phyloP scores from a whole-genome alignment of 2,888 invertebrate genomes.

The Mesoligia furuncula region DNA sequence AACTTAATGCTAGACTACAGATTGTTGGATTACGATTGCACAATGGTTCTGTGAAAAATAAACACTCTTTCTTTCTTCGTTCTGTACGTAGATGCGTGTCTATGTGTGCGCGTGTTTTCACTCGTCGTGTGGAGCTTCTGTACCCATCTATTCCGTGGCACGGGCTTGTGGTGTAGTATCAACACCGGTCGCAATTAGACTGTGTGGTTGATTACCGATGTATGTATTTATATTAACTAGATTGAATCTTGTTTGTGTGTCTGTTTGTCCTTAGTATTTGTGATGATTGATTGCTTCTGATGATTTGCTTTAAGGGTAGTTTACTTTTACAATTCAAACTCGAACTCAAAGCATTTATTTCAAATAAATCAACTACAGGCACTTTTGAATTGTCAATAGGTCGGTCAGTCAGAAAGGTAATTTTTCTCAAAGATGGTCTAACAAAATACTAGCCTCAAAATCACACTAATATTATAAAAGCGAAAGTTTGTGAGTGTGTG shows the following conservation, averaged over 20 bases:
- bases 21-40: neutral
- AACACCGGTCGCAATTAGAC: conserved; percentile 59
- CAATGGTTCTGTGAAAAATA: neutral
- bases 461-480: too few species aligned
- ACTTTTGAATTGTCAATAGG: neutral
- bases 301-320: conserved; percentile 1
- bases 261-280: conserved; percentile 23
- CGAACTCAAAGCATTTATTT: neutral
- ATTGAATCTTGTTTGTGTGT: conserved; percentile 49
- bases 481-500: too few species aligned
- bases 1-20: neutral
- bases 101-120: neutral
- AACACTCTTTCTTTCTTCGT: neutral
- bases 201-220: conserved; percentile 61
- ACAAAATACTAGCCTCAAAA: neutral
- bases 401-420: neutral
- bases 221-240: conserved; percentile 52
- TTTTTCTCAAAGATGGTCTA: neutral
- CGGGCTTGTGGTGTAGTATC: conserved; percentile 42
- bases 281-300: conserved; percentile 33
- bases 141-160: neutral
- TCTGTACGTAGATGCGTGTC: neutral
- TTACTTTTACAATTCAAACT: neutral
- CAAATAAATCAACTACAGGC: neutral
- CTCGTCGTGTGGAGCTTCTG: neutral